Percentiles rank a stretch among this genome's conserved stretches.
Conservation (phyloP, 1,140 invertebrate genomes). For the Lordiphosa collinella region DNA sequence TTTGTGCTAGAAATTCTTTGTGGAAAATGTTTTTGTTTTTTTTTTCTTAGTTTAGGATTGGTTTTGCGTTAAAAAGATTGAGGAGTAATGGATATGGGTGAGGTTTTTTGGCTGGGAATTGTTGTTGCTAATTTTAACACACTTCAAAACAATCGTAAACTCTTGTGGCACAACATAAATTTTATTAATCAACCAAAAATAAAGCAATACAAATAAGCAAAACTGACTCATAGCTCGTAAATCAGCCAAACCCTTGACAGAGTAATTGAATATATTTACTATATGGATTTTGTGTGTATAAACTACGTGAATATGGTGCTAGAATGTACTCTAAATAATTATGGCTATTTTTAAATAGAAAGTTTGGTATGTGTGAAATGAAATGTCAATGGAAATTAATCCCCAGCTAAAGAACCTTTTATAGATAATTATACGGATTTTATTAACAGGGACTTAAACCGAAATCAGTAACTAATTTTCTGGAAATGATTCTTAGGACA, state of each 20-base stretch:
- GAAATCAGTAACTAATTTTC: too few relatives aligned
- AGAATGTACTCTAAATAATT: slow-evolving; percentile 6
- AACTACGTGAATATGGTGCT: slow-evolving; percentile 31
- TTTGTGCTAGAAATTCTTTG: slow-evolving; percentile 55
- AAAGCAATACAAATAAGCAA: slow-evolving; percentile 19
- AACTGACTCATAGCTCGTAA: slow-evolving; percentile 22
- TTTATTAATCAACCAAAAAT: slow-evolving; percentile 31
- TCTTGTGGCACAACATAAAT: slow-evolving; percentile 13
- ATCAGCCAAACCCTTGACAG: too few relatives aligned
- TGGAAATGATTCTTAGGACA: too few relatives aligned
- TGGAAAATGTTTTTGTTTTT: slow-evolving; percentile 11
- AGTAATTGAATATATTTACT: too few relatives aligned
- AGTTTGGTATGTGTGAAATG: too few relatives aligned
- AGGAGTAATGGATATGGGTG: background rate
- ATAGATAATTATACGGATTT: too few relatives aligned
- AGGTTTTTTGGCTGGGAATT: slow-evolving; percentile 1
- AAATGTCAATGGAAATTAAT: too few relatives aligned
- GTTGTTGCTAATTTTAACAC: slow-evolving; percentile 60
- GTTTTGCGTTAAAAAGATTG: slow-evolving; percentile 69
- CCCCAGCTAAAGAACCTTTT: too few relatives aligned
- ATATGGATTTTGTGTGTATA: too few relatives aligned
- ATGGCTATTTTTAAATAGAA: background rate
- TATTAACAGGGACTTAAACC: too few relatives aligned
- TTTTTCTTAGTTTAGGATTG: slow-evolving; percentile 28
- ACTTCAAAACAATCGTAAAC: slow-evolving; percentile 42